Evolutionary conservation across 2,113 vertebrate genomes (phyloP), one percentile per base, ranked within the genome.

Genomic region (Synodontis membranacea): DNA sequence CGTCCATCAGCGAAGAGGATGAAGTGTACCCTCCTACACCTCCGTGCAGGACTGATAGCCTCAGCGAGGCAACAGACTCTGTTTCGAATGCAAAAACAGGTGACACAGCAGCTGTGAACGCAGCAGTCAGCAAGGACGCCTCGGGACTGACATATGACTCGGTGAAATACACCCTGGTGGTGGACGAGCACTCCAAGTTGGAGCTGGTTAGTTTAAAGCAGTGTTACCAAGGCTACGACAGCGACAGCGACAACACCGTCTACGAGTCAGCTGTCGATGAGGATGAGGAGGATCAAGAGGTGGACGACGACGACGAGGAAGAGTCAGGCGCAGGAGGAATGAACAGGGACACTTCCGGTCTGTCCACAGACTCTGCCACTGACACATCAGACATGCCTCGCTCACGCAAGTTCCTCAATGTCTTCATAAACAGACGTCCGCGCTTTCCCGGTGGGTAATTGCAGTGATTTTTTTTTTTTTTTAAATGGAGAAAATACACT

Each of bases 401-500:
- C 90, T 97, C 96, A 89, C 97, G 96, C 93, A 99, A 99, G 93
- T 99, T 99, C 93, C 96, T 97, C 91, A 99, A 99, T 0, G 95
- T 99, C 88, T 99, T 99, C 0, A 94, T 96, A 90, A 97, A 96
- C 91, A 96, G 95, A 94, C 97, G 95, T 10, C 95, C 96, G 0
- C 93, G 94, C 10, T 97, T 95, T 79, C 95, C 95, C 85, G 96
- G 96, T 97, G 60, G 95, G 96, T 94, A 7, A n/a, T 5, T 76
- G 44, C 28, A 48, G 28, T n/a, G 7, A 56, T 21, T 39, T 56
- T 54, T 10, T 34, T 80, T 0, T 2, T 56, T 80, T 54, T 21
- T 12, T 2, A 80, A 52, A 78, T n/a, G 7, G 4, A 48, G 23
- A 3, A 54, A 54, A 58, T 42, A 39, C 17, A 54, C 5, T 39